Conservation (phyloP, 64 coral and sea anemone genomes). For the Trachythela sp. region DNA sequence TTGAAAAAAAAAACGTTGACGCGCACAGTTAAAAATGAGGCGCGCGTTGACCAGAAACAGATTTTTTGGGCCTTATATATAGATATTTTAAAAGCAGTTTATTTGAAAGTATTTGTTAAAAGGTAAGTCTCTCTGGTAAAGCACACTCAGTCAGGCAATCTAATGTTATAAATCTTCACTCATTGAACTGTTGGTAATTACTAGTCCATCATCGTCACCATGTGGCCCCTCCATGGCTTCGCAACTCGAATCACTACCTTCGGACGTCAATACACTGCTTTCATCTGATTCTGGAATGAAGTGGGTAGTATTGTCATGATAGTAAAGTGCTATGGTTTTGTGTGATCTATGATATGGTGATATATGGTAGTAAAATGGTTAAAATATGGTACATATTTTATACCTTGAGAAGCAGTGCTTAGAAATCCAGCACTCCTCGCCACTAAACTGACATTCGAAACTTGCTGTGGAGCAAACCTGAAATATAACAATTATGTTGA, state of each 20-base stretch:
- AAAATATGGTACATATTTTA: not conserved
- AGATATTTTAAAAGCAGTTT: no score
- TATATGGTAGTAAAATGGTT: not conserved
- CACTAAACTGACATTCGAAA: not conserved
- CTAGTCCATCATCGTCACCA: slow-evolving; percentile 19
- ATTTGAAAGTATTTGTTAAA: not conserved
- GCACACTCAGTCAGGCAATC: not conserved
- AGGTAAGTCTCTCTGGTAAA: not conserved
- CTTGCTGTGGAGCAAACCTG: slow-evolving; percentile 4
- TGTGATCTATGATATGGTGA: not conserved
- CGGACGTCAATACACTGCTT: not conserved
- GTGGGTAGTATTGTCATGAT: not conserved
- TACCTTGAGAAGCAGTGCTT: not conserved
- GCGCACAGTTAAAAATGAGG: no score
- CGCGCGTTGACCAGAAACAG: no score
- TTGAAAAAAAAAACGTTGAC: no score
- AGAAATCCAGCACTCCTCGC: not conserved
- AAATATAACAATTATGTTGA: slow-evolving; percentile 8
- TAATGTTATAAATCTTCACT: slow-evolving; percentile 8
- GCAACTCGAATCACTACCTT: slow-evolving; percentile 17
- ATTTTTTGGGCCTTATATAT: no score
- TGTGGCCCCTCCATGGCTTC: slow-evolving; percentile 28
- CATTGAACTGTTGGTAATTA: not conserved
- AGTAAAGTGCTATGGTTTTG: not conserved
- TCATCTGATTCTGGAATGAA: not conserved